Evolutionary conservation across 2,797 vertebrate species (phyloP), one percentile per base, ranked within the genome.

Genomic region (Pseudopleuronectes americanus): DNA sequence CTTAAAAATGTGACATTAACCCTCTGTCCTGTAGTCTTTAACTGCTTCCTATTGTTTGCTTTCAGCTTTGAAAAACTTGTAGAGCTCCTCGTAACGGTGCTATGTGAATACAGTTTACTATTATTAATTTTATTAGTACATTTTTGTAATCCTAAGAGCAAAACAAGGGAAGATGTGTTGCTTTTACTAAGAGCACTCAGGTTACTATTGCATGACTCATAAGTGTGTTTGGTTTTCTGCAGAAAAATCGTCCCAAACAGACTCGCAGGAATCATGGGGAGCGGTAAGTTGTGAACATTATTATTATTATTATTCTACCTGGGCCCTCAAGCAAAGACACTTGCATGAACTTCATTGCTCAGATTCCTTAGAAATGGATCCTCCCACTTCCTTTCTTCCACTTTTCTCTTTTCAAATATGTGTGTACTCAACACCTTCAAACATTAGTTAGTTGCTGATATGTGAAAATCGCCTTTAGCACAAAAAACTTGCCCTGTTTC

Each of bases 221-320:
- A 23, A 59, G 24, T 68, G 17, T 86, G 55, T 86, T 79, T 79
- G 36, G 1, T 52, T 70, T 79, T 60, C 23, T 64, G 4, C 84
- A 92, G 91, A 80, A 74, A 79, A 79, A 41, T 23, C 64, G 57
- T 47, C 78, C 80, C 45, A 48, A 73, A 75, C 77, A 74, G 80
- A 78, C 68, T 51, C 9, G 31, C 69, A 81, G 90, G 85, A 76
- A 87, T 62, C 81, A 93, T 93, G 92, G 89, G 89, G 73, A 90
- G 81, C 79, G 91, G 92, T 93, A 41, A 87, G 91, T 91, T 61
- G 49, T 14, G 28, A 1, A 56, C 23, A 19, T 45, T 19, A 19
- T 16, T 19, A 6, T 16, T 17, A 45, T 24, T 24, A 26, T 26
- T 26, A 26, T 6, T 45, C 8, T 38, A 43, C 19, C 55, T 17